Evolutionary conservation across 2,113 vertebrate species (phyloP).

Genomic region (Accipiter cooperii): DNA sequence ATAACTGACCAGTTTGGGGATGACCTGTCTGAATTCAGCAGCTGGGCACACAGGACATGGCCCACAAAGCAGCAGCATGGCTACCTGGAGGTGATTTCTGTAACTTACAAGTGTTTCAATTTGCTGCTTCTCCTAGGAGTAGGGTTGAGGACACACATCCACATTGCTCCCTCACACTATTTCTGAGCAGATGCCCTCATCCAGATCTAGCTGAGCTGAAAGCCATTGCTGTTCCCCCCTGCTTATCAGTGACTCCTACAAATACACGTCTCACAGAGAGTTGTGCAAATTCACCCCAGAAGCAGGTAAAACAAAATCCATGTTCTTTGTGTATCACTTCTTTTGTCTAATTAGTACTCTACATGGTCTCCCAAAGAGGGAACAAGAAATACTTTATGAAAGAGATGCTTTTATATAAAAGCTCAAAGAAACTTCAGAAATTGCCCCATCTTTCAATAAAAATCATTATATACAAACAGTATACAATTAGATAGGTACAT

Average conservation of each 20-base stretch:
- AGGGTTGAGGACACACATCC: not conserved
- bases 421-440: not conserved
- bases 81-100: not conserved
- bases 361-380: not conserved
- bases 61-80: accelerated
- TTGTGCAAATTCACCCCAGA: not conserved
- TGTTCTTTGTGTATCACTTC: not conserved
- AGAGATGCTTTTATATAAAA: not conserved
- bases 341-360: not conserved
- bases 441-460: not conserved
- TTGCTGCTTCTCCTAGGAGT: not conserved
- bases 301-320: not conserved
- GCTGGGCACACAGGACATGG: not conserved
- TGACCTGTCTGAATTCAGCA: not conserved
- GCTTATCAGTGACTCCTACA: not conserved
- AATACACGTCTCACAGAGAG: not conserved
- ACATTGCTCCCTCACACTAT: not conserved
- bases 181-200: not conserved
- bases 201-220: not conserved
- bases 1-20: not conserved
- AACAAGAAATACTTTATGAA: not conserved
- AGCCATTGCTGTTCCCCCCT: not conserved
- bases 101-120: not conserved
- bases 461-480: not conserved
- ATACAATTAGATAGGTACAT: not conserved